These are phyloP conservation scores for Synanthedon vespiformis DNA, from an alignment of 2,888 invertebrate genomes.

Conservation along the genomic window DNA sequence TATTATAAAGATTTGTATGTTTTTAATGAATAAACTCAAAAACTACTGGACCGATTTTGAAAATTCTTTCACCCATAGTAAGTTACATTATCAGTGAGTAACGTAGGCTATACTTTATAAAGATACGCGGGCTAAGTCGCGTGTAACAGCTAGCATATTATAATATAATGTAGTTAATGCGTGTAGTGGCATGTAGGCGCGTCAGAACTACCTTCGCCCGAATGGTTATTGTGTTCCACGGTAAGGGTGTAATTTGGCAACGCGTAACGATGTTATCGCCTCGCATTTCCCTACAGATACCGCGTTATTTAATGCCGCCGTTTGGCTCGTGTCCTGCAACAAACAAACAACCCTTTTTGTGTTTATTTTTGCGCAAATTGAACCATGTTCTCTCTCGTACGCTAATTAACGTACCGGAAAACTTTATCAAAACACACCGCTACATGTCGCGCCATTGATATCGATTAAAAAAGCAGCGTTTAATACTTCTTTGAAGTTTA, in stretches of 20 bases:
- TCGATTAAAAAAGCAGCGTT: neutral
- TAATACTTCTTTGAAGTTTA: too few relatives aligned
- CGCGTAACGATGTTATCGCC: constrained; percentile 53
- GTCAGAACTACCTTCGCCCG: neutral
- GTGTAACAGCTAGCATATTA: too few relatives aligned
- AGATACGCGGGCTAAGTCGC: too few relatives aligned
- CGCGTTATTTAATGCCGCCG: constrained; percentile 55
- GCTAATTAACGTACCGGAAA: constrained; percentile 7
- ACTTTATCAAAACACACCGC: neutral
- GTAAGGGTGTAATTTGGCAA: constrained; percentile 64
- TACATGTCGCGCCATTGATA: neutral
- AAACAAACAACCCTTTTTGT: constrained; percentile 26
- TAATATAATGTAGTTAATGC: too few relatives aligned
- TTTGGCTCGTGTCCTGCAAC: constrained; percentile 42
- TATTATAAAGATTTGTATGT: too few relatives aligned
- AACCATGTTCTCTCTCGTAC: constrained; percentile 13
- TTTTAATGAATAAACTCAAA: too few relatives aligned
- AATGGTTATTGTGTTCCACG: constrained; percentile 41
- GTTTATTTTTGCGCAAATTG: constrained; percentile 26
- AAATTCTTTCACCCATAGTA: too few relatives aligned
- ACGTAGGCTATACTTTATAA: too few relatives aligned
- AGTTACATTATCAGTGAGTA: too few relatives aligned
- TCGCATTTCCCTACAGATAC: constrained; percentile 57
- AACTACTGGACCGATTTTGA: too few relatives aligned
- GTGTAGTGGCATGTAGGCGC: neutral